Base-by-base conservation (phyloP, 2,888 invertebrate species). In the Callyntrura guangdongensis region DNA sequence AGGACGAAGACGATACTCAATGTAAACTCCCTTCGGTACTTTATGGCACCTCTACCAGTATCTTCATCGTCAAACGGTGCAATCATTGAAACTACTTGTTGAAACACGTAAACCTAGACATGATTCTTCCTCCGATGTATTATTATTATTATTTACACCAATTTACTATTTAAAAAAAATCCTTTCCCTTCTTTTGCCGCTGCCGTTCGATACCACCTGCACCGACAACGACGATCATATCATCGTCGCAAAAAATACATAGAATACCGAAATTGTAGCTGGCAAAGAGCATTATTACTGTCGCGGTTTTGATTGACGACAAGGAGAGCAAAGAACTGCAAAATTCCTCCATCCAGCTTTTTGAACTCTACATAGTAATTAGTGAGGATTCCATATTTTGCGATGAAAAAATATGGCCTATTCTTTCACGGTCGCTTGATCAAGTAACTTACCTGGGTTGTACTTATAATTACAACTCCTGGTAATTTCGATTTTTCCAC, bases 351-450 rank as follows among this genome's bases (percentile, higher is more conserved):
- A 74, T 74, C 20, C 72, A 74, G 72, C 72, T 74, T 74, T 74
- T 74, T 74, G 72, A 74, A 74, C 72, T 11, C 20, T 74, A 14
- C 72, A 47, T 36, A 36, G 20, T 74, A 74, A 74, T 74, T 47
- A 74, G 20, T 49, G 20, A 47, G n/a, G 22, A 74, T 4, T 49
- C 11, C 20, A 74, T 47, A 74, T 49, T 74, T 11, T 11, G 72
- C 47, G 45, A 69, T 59, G 17, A n/a, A 45, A 45, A 69, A 69
- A 69, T 17, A 69, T 69, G n/a, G 2, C 22, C 22, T 64, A 25
- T 67, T 64, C 47, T 79, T 64, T 83, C 83, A 67, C 64, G 83
- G 83, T 83, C 64, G 67, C 22, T 64, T 83, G 83, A 83, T 64
- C 83, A 83, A 82, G 67, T 83, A 45, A 20, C 64, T 36, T 64